Percentiles rank a stretch among this genome's conserved stretches.
Evolutionary conservation across 2,113 vertebrate species (phyloP).

Genomic region (Lagopus muta): DNA sequence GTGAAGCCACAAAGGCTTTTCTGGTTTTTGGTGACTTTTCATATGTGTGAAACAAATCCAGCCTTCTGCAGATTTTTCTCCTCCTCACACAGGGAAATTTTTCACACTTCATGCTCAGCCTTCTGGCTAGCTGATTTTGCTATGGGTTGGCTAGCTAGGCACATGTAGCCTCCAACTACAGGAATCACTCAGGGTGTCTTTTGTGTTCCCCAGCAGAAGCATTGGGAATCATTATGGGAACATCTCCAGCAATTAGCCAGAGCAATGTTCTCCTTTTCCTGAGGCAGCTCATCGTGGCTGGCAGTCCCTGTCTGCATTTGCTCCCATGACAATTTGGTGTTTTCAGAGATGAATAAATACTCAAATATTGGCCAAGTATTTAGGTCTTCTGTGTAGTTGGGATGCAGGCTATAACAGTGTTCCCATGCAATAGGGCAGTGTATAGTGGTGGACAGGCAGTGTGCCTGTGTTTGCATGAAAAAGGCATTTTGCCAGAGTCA

Average conservation of each 20-base stretch:
- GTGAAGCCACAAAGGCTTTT: conserved; percentile 53
- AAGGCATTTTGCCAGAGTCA: background rate
- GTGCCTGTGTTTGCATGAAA: background rate
- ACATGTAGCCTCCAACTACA: background rate
- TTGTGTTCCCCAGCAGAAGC: fast-evolving
- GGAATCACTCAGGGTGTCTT: background rate
- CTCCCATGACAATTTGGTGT: background rate
- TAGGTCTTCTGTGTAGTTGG: background rate
- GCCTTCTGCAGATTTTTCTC: conserved; percentile 10
- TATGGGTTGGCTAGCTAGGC: background rate
- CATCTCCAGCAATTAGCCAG: background rate
- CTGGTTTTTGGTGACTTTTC: conserved; percentile 31
- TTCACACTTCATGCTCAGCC: background rate
- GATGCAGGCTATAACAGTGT: fast-evolving
- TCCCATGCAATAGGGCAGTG: background rate
- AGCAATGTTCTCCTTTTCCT: background rate
- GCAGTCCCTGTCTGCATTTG: background rate
- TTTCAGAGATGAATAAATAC: background rate
- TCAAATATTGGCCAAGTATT: background rate
- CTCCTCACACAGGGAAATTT: background rate
- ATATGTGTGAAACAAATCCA: conserved; percentile 19
- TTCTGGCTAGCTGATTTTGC: background rate
- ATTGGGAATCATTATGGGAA: fast-evolving
- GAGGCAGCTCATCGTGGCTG: background rate
- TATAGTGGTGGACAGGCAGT: background rate